These are phyloP conservation scores for Cochlearius cochlearius DNA, from an alignment of 2,113 vertebrate species.

Conservation along the genomic window DNA sequence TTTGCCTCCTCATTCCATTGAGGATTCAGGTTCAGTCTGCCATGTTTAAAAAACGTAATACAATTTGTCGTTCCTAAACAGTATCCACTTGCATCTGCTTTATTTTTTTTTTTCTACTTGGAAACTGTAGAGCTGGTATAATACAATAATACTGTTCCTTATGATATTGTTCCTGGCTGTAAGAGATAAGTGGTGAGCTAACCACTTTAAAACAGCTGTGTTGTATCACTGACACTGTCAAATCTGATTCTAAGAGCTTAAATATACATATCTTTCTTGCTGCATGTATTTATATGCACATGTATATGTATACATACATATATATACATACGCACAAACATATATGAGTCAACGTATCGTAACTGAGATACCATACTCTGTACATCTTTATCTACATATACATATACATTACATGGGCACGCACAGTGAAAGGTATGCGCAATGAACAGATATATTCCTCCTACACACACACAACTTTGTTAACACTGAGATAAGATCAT, in stretches of 20 bases:
- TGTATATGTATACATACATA: background rate
- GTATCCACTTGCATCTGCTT: background rate
- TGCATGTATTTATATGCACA: background rate
- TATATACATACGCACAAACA: background rate
- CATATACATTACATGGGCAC: background rate
- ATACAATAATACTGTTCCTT: background rate
- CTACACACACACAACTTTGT: background rate
- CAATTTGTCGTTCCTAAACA: background rate
- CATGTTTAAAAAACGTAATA: background rate
- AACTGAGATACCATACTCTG: background rate
- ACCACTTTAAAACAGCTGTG: background rate
- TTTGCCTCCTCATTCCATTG: background rate
- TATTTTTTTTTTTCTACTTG: background rate
- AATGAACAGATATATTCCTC: background rate
- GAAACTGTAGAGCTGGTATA: background rate
- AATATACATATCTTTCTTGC: background rate
- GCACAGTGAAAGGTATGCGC: background rate
- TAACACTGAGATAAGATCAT: background rate
- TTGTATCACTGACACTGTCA: background rate
- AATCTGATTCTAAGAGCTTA: background rate
- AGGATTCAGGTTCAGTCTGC: background rate
- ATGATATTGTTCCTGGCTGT: background rate
- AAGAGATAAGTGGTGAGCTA: background rate
- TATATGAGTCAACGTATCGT: background rate
- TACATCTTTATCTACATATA: background rate